Evolutionary conservation across 2,113 vertebrate genomes (phyloP), one percentile per base, ranked within the genome.

Genomic region (Rhinoderma darwinii): DNA sequence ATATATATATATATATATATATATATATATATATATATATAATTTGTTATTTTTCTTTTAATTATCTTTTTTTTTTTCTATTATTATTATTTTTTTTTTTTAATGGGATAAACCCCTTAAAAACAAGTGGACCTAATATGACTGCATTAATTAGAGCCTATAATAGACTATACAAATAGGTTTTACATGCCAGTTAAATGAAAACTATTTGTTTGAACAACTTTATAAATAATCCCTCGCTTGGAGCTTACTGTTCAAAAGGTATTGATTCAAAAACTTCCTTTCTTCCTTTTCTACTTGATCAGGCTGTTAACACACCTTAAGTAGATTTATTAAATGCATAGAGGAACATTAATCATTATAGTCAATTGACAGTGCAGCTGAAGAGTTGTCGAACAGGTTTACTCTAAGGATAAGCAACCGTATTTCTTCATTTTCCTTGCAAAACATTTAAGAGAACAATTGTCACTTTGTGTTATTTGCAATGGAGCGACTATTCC

Each of bases 321-420:
- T 68, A 66, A 35, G 59, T 68, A 35, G 59, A 82, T 44, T 68
- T 82, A 44, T 82, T 82, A 66, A 61, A 66, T n/a, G 44, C 27
- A 63, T 68, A 66, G 59, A 47, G 22, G 59, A 44, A 68, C 80
- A 82, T 82, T 82, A 82, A 68, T 81, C 78, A 59, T 41, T 61
- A 81, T 56, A 59, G 39, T 22, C 73, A 41, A 81, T 37, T 82
- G 56, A 66, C 79, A 68, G 59, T 68, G 2, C 11, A 41, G 30
- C 30, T 68, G 17, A 61, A 68, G 22, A 82, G 44, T 4, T 32
- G 37, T 82, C 61, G 20, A 44, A 25, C 35, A 35, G 63, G 35
- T 68, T 41, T 17, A 44, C 35, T 15, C 14, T 47, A 39, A 82
- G 54, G 35, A 61, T 43, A 82, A 82, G 43, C 80, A 66, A n/a